Conservation (phyloP, 2,797 vertebrate genomes). For the Acestrorhynchus altus region DNA sequence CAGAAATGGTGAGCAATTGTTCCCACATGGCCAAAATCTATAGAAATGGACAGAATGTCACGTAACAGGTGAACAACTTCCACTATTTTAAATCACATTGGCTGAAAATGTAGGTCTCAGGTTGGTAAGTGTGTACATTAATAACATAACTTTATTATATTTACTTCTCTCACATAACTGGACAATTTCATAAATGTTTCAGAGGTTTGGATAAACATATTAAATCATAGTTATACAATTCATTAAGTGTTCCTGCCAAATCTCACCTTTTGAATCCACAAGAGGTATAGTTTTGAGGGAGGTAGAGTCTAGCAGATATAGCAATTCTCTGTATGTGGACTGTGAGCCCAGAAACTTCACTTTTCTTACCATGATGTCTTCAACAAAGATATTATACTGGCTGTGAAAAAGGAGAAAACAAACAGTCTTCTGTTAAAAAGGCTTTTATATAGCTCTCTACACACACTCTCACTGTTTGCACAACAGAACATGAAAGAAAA, state of each 20-base stretch:
- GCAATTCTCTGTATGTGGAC: constrained; percentile 87
- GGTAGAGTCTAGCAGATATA: constrained; percentile 80
- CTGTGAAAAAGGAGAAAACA: constrained; percentile 68
- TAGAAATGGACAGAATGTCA: too few species aligned
- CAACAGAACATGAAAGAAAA: not conserved
- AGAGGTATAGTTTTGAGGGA: constrained; percentile 88
- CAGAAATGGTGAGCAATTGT: too few species aligned
- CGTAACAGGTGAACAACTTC: too few species aligned
- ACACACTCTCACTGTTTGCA: not conserved
- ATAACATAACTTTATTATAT: too few species aligned
- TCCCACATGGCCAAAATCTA: too few species aligned
- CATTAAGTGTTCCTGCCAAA: not conserved
- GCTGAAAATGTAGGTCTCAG: too few species aligned
- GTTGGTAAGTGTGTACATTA: too few species aligned
- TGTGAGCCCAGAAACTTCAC: constrained; percentile 89
- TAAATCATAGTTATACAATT: too few species aligned
- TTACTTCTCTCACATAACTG: too few species aligned
- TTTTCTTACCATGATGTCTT: constrained; percentile 95
- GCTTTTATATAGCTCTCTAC: not conserved
- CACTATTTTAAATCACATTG: too few species aligned
- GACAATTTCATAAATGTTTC: too few species aligned
- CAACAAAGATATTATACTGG: constrained; percentile 94
- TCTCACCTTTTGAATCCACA: constrained; percentile 90
- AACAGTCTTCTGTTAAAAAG: not conserved
- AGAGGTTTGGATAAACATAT: too few species aligned